phyloP scores from a whole-genome alignment of 2,888 invertebrate species.

The Patella depressa region DNA sequence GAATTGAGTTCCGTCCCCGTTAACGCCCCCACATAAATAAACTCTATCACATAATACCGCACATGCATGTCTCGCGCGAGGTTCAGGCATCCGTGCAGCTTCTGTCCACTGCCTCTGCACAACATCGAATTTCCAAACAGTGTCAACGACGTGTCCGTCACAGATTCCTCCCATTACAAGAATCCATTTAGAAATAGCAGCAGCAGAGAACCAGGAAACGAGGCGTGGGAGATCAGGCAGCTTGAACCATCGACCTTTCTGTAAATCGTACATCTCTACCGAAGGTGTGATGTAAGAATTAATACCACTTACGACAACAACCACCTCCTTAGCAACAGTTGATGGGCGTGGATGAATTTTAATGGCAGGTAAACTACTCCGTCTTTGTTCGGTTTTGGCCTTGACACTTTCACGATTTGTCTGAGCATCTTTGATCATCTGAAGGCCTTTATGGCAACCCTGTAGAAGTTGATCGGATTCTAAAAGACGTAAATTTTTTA shows the following conservation, averaged over 20 bases:
- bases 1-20: slow-evolving; percentile 51
- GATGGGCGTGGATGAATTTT: slow-evolving; percentile 66
- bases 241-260: slow-evolving; percentile 65
- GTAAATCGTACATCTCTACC: slow-evolving; percentile 68
- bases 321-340: slow-evolving; percentile 68
- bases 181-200: slow-evolving; percentile 63
- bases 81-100: slow-evolving; percentile 59
- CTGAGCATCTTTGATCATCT: slow-evolving; percentile 61
- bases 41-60: slow-evolving; percentile 59
- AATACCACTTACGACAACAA: slow-evolving; percentile 66
- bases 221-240: slow-evolving; percentile 64
- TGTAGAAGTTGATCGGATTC: slow-evolving; percentile 58
- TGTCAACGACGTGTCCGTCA: slow-evolving; percentile 61
- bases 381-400: slow-evolving; percentile 61
- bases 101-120: slow-evolving; percentile 61
- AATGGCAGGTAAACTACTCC: slow-evolving; percentile 63
- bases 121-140: slow-evolving; percentile 67
- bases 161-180: slow-evolving; percentile 67
- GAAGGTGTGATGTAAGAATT: slow-evolving; percentile 54
- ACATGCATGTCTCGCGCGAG: slow-evolving; percentile 67
- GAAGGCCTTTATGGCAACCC: slow-evolving; percentile 54
- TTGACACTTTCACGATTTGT: slow-evolving; percentile 60
- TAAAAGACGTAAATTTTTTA: slow-evolving; percentile 57
- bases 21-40: slow-evolving; percentile 67
- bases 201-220: slow-evolving; percentile 62